phyloP scores from a whole-genome alignment of 2,888 invertebrate genomes.

The Scaptomyza tumidula region DNA sequence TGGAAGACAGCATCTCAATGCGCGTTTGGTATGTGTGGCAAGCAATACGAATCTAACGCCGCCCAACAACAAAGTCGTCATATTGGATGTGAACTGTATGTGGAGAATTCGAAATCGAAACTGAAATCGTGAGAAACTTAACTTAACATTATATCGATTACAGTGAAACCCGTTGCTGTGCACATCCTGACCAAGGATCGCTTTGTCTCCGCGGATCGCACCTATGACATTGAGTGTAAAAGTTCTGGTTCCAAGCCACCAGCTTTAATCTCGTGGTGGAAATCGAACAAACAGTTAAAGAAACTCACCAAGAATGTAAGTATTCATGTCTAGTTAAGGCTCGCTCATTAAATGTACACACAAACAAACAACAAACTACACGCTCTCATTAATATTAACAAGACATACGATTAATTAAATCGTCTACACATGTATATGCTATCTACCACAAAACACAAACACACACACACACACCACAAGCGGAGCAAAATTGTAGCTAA shows the following conservation, averaged over 20 bases:
- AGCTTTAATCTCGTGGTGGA: constrained; percentile 95
- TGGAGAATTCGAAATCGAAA: constrained; percentile 71
- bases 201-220: constrained; percentile 92
- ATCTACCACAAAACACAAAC: background rate
- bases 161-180: constrained; percentile 94
- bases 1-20: constrained; percentile 92
- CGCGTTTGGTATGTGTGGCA: constrained; percentile 93
- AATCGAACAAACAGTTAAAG: constrained; percentile 92
- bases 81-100: constrained; percentile 94
- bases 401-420: constrained; percentile 9
- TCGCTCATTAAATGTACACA: background rate
- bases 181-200: constrained; percentile 93
- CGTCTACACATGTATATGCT: background rate
- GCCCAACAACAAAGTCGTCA: constrained; percentile 91
- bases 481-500: background rate
- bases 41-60: constrained; percentile 93
- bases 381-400: constrained; percentile 16
- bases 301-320: constrained; percentile 93
- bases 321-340: constrained; percentile 60
- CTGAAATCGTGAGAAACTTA: background rate
- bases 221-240: constrained; percentile 94
- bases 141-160: background rate
- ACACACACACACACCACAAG: background rate
- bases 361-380: background rate
- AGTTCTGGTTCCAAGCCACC: constrained; percentile 94